Base-by-base conservation (phyloP, 2,888 invertebrate species). In the Hesperia comma region DNA sequence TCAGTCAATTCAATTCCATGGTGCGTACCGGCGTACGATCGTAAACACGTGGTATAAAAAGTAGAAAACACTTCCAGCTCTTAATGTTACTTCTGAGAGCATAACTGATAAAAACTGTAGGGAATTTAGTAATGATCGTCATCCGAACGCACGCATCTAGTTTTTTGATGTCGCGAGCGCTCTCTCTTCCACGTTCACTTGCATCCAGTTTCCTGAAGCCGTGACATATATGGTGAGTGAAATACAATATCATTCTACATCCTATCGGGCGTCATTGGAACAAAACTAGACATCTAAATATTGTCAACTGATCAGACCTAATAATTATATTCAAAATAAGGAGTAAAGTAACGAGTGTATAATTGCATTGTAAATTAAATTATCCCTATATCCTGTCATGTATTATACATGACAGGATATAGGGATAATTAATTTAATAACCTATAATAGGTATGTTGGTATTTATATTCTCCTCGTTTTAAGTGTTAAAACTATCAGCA, bases 121-220 rank as follows among this genome's bases (percentile, higher is more conserved):
- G 78, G 86, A 86, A 87, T 88, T 85, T 86, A 79, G 84, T 89
- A 89, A 89, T 85, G 86, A 84, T 80, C 84, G 82, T 82, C 84
- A 86, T 84, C 87, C 83, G 84, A 86, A 84, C 82, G 72, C 64
- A 54, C 71, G 56, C 61, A 80, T 84, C 87, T 82, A 83, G 83
- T 83, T 84, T 86, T 88, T 87, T 81, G 68, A 67, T 64, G 66
- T 61, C 54, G 66, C 69, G 63, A 64, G 69, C 61, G 69, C 71
- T 75, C 76, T 77, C 75, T 76, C 77, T 76, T 74, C 75, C 74
- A 78, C 76, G 72, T 77, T 79, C 79, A 75, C 75, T 70, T 74
- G 77, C 75, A 77, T 78, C 78, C 75, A 74, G 84, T 82, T 81
- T 80, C 81, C 77, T 78, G 74, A 79, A 74, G 72, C 73, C 71